Evolutionary conservation across 1,140 invertebrate species (phyloP).

Genomic region (Drosophila santomea): DNA sequence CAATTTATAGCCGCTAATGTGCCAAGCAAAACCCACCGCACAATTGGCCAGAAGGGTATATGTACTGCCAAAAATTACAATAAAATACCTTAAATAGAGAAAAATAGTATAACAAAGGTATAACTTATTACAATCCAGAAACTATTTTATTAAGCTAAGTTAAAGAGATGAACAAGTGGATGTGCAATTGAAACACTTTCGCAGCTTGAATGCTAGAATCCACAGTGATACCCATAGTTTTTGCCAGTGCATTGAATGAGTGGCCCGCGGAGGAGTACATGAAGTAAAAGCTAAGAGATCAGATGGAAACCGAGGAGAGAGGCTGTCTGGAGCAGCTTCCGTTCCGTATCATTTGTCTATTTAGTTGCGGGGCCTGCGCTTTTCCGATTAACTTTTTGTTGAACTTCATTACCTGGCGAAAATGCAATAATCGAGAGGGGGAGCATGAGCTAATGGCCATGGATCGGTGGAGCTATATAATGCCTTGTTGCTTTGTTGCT

Average conservation of each 20-base stretch:
- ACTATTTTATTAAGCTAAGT: too few species aligned
- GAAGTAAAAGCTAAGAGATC: constrained; percentile 18
- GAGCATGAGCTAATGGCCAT: constrained; percentile 11
- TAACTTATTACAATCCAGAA: too few species aligned
- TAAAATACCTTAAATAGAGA: background rate
- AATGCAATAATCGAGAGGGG: constrained; percentile 69
- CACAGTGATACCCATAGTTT: background rate
- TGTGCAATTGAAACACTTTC: too few species aligned
- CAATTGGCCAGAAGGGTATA: constrained; percentile 61
- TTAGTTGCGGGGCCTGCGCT: constrained; percentile 77
- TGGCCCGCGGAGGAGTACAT: constrained; percentile 25
- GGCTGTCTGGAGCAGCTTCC: constrained; percentile 66
- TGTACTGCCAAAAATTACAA: background rate
- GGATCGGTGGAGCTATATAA: background rate
- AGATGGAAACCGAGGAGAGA: constrained; percentile 5
- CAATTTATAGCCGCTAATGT: constrained; percentile 84
- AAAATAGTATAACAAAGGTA: background rate
- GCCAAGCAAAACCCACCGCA: constrained; percentile 77
- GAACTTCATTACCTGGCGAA: constrained; percentile 80
- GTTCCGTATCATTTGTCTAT: constrained; percentile 84
- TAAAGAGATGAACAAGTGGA: too few species aligned
- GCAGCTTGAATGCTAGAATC: too few species aligned
- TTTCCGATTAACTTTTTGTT: constrained; percentile 83
- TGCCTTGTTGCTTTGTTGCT: too few species aligned
- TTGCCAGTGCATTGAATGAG: background rate